Evolutionary conservation across 2,113 vertebrate genomes (phyloP).

Genomic region (Pseudopipra pipra): DNA sequence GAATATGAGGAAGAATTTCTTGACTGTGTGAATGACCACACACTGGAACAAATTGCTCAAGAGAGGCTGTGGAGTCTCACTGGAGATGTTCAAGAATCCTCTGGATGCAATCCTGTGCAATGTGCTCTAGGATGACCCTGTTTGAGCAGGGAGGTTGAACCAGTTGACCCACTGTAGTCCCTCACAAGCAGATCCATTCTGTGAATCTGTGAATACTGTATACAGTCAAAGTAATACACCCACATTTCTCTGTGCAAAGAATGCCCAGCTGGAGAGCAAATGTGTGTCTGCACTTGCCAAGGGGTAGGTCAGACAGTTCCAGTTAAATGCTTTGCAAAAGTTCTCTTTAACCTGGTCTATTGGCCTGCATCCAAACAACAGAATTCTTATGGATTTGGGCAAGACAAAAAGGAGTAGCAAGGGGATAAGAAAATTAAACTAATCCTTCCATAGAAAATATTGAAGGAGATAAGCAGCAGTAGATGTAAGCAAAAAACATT

Average conservation of each 20-base stretch:
- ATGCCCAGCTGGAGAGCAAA: neutral
- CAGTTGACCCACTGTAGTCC: neutral
- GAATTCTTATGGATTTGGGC: neutral
- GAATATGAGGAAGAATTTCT: neutral
- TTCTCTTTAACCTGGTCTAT: neutral
- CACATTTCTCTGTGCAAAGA: neutral
- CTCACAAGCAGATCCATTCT: neutral
- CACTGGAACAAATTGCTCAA: neutral
- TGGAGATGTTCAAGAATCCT: neutral
- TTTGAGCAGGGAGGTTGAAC: neutral
- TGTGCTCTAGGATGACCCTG: neutral
- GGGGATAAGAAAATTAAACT: neutral
- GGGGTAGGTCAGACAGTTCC: fast-evolving
- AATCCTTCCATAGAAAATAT: neutral
- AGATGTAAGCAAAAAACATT: neutral
- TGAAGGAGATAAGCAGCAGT: neutral
- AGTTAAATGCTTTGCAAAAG: neutral
- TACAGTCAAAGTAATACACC: neutral
- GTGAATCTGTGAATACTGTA: neutral
- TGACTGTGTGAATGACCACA: fast-evolving
- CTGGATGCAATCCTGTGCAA: neutral
- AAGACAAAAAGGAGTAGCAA: neutral
- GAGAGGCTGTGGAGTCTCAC: neutral
- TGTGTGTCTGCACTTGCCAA: fast-evolving
- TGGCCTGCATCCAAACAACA: neutral